Evolutionary conservation across 2,113 vertebrate genomes (phyloP), one percentile per base, ranked within the genome.

Genomic region (Zingel zingel): DNA sequence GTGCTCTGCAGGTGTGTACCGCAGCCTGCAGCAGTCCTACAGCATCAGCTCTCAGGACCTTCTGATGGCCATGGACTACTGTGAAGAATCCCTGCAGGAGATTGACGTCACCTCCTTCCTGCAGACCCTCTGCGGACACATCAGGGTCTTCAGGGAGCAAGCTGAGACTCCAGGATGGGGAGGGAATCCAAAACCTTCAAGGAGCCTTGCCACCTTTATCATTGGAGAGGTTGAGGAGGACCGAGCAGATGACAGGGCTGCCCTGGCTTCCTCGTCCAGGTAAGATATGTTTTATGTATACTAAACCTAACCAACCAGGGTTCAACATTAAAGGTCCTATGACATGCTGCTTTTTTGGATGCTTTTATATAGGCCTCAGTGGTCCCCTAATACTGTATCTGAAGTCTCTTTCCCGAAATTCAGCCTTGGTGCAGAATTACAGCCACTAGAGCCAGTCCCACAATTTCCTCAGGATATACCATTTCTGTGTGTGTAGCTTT

Each of bases 1-100:
- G 4, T 23, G 23, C 15, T 53, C 23, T 15, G 59, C 73, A 95
- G 98, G 97, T 25, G 95, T 99, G 57, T 99, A 97, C 90, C 95
- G 96, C 87, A 98, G 97, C 88, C 95, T 99, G 85, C 98, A 99
- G 93, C 97, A 98, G 88, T 95, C 96, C 2, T 95, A 96, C 89
- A 95, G 74, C 33, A 95, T 99, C 86, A 95, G 94, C 79, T 97
- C 97, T 13, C 97, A 97, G 88, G 98, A 99, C 45, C 78, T 99
- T 6, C 95, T 99, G 70, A 96, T 96, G 59, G 97, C 98, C 4
- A 96, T 98, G 91, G 98, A 99, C 91, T 98, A 98, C 93, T 99
- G 98, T 87, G 98, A 99, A 86, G 98, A 99, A 74, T 96, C 98
- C 1, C 95, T 99, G 6, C 98, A 99, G 88, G 98, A 99, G 93